A percentile compares a stretch with the other conserved stretches of the same genome.
These are phyloP conservation scores for Hemistola chrysoprasaria DNA, from an alignment of 2,888 invertebrate species.

Conservation along the genomic window DNA sequence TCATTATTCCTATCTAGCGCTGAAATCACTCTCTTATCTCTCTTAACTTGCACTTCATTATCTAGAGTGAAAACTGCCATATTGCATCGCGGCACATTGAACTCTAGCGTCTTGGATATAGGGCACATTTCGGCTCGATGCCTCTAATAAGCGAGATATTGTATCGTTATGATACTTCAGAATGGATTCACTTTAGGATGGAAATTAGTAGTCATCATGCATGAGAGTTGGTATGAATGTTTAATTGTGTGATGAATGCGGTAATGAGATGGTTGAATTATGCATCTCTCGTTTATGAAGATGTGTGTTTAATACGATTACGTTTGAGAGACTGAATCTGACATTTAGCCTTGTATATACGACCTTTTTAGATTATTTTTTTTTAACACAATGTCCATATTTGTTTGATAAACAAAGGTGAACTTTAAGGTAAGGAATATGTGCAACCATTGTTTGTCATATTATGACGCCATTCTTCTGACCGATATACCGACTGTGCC, in stretches of 20 bases:
- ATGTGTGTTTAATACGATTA: no score
- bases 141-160: slow-evolving; percentile 3
- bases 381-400: no score
- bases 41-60: slow-evolving; percentile 21
- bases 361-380: no score
- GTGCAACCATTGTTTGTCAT: no score
- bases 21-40: slow-evolving; percentile 16
- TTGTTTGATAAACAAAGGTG: no score
- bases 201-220: slow-evolving; percentile 33
- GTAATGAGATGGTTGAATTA: slow-evolving; percentile 22
- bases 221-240: slow-evolving; percentile 27
- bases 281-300: slow-evolving; percentile 11
- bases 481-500: neutral
- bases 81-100: slow-evolving; percentile 8
- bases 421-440: no score
- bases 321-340: no score
- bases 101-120: slow-evolving; percentile 2
- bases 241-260: slow-evolving; percentile 24
- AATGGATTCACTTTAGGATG: slow-evolving; percentile 31
- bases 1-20: slow-evolving; percentile 13
- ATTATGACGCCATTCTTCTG: no score
- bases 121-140: slow-evolving; percentile 2
- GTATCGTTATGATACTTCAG: slow-evolving; percentile 32
- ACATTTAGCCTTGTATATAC: no score
- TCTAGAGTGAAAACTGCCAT: slow-evolving; percentile 20